Base-by-base conservation (phyloP, 2,113 vertebrate species). In the Tragelaphus strepsiceros region DNA sequence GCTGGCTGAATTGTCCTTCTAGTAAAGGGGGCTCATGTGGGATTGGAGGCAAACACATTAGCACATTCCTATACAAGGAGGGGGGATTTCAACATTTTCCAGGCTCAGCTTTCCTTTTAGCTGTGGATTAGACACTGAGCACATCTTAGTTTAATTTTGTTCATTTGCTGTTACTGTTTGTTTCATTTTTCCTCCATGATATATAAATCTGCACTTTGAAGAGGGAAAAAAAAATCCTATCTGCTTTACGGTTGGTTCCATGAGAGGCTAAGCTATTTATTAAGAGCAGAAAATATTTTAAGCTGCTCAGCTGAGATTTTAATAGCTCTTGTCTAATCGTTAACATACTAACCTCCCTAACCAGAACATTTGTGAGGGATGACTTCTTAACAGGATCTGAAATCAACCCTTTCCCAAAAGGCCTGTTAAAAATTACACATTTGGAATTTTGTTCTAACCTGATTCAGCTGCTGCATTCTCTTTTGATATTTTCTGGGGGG, bases 371-470 rank as follows among this genome's bases (percentile, higher is more conserved):
- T 95, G 71, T 94, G 62, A 87, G 62, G 83, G 86, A 94, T 96
- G 97, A 93, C 92, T 98, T 97, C 83, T 97, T 96, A 96, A 96
- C 92, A 67, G 51, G 64, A 97, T 97, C 92, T 96, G 56, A 97
- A 97, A 98, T 91, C 97, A 97, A 90, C 86, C 12, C 46, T 97
- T 97, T 88, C 74, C 94, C 83, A 86, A 98, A 98, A 96, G 80
- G 7, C 28, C 95, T 97, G 97, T 98, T 98, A 98, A 98, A 98
- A 98, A 98, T 98, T 98, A 98, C 81, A 98, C 62, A 56, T 95
- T 93, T 98, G 96, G 97, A 97, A 96, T 98, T 98, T 95, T 97
- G 59, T 94, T 78, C 64, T 54, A 28, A 71, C 86, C 83, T 95
- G 89, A 78, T 83, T 97, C 78, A 85, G 88, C 97, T 93, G 43